These are phyloP conservation scores for Drosophila teissieri DNA, from an alignment of 1,140 invertebrate genomes.

Conservation along the genomic window DNA sequence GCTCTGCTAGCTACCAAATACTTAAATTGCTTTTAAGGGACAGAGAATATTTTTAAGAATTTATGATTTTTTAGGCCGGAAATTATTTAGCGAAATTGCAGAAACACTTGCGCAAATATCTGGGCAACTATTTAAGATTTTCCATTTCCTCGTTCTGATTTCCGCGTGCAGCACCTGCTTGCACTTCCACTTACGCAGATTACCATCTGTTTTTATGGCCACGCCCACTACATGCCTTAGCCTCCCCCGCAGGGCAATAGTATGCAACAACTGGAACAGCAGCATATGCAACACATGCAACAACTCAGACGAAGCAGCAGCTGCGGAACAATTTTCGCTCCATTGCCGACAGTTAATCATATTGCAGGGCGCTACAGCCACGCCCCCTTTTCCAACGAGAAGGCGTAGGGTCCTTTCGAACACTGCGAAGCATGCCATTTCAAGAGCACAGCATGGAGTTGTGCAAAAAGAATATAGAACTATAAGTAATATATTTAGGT, in stretches of 20 bases:
- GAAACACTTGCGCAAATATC: background rate
- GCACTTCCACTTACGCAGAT: conserved; percentile 72
- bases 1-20: background rate
- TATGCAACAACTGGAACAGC: conserved; percentile 34
- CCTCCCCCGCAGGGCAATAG: conserved; percentile 26
- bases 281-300: conserved; percentile 7
- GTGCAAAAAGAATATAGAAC: background rate
- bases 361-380: conserved; percentile 1
- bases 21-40: background rate
- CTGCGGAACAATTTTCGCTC: conserved; percentile 11
- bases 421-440: background rate
- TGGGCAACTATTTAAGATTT: conserved; percentile 16
- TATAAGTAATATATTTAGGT: background rate
- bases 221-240: background rate
- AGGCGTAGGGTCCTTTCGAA: background rate
- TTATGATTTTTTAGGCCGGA: background rate
- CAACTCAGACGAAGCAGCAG: conserved; percentile 9
- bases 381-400: background rate
- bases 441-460: no score
- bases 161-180: conserved; percentile 55
- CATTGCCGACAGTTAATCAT: conserved; percentile 49
- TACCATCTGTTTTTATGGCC: conserved; percentile 73
- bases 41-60: background rate
- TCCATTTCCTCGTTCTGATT: conserved; percentile 20
- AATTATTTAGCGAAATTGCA: background rate